Evolutionary conservation across 2,797 vertebrate genomes (phyloP).

Genomic region (Gadopsis marmoratus): DNA sequence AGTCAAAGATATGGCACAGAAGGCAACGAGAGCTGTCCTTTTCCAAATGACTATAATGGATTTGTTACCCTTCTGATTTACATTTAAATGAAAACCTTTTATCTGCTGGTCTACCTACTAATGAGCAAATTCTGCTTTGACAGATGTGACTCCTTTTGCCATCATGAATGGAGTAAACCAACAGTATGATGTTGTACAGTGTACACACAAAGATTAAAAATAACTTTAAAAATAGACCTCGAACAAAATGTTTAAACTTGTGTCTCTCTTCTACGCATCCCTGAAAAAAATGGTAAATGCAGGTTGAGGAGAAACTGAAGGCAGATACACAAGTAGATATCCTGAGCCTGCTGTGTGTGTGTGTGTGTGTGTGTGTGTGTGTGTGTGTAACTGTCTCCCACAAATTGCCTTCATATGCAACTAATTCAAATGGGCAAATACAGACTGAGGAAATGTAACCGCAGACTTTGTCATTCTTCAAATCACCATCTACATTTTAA

Average conservation of each 20-base stretch:
- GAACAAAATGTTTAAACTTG: slow-evolving; percentile 3
- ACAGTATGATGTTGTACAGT: slow-evolving; percentile 17
- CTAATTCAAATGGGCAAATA: background rate
- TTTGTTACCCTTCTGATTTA: slow-evolving; percentile 84
- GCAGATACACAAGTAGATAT: slow-evolving; percentile 1
- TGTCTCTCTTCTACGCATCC: background rate
- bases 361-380: background rate
- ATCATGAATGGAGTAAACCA: slow-evolving; percentile 43
- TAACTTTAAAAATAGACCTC: background rate
- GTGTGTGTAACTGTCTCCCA: no score
- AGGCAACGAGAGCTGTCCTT: slow-evolving; percentile 62
- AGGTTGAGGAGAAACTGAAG: background rate
- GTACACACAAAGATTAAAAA: slow-evolving; percentile 7
- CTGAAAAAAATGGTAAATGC: background rate
- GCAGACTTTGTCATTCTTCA: no score
- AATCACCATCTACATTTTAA: no score
- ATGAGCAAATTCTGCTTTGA: slow-evolving; percentile 68
- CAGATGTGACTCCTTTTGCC: slow-evolving; percentile 65
- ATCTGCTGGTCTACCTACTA: slow-evolving; percentile 76
- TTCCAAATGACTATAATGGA: slow-evolving; percentile 79
- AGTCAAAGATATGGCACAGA: slow-evolving; percentile 67
- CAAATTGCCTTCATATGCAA: background rate
- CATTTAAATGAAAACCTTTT: slow-evolving; percentile 86
- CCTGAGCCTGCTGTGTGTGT: background rate
- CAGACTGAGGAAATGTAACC: no score